phyloP scores from a whole-genome alignment of 2,113 vertebrate genomes.

The Passer domesticus region DNA sequence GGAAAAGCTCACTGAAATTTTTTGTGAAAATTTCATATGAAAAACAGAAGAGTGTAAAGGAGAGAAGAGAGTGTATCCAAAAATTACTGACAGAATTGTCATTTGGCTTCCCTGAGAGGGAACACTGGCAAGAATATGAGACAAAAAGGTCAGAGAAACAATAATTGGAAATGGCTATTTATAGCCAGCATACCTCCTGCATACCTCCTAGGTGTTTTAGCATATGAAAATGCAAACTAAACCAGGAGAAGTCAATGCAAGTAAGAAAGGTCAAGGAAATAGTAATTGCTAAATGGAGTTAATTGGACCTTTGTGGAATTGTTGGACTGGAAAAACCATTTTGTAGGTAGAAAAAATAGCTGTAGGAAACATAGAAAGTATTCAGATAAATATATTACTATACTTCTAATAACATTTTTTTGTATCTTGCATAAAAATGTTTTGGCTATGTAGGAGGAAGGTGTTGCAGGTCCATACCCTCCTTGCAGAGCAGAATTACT shows the following conservation, averaged over 20 bases:
- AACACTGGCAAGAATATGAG: background rate
- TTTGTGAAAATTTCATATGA: background rate
- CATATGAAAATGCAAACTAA: background rate
- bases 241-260: background rate
- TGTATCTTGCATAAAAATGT: background rate
- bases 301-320: background rate
- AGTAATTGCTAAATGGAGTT: background rate
- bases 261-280: background rate
- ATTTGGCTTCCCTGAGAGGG: background rate
- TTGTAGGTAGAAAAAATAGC: background rate
- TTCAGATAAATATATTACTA: background rate
- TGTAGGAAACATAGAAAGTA: background rate
- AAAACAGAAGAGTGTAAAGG: background rate
- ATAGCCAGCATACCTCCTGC: background rate
- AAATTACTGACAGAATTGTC: background rate
- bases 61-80: background rate
- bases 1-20: background rate
- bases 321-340: background rate
- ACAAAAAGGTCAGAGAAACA: conserved; percentile 32
- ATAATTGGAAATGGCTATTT: conserved; percentile 35
- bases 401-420: background rate
- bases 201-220: background rate
- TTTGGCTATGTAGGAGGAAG: background rate
- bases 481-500: background rate
- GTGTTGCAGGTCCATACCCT: background rate